These are phyloP conservation scores for Ectropis grisescens DNA, from an alignment of 1,140 invertebrate species.

Conservation along the genomic window DNA sequence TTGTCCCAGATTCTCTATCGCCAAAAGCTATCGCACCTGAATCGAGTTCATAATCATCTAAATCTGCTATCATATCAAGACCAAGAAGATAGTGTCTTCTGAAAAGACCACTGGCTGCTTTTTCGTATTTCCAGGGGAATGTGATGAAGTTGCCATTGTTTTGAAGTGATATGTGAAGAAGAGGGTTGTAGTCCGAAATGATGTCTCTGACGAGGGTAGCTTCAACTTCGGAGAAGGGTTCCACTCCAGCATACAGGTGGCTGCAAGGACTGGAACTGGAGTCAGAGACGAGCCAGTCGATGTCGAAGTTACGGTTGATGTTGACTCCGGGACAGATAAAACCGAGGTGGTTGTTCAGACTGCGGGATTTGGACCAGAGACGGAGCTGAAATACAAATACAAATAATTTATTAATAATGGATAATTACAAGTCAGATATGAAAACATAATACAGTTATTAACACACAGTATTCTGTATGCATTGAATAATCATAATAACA, in stretches of 20 bases:
- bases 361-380: slow-evolving; percentile 37
- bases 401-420: no score
- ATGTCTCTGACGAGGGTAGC: slow-evolving; percentile 21
- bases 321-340: slow-evolving; percentile 46
- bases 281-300: slow-evolving; percentile 35
- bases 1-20: slow-evolving; percentile 40
- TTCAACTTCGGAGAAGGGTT: slow-evolving; percentile 40
- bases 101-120: slow-evolving; percentile 47
- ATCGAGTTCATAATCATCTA: slow-evolving; percentile 27
- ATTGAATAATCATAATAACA: no score
- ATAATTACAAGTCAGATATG: no score
- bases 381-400: slow-evolving; percentile 42
- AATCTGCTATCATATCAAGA: slow-evolving; percentile 25
- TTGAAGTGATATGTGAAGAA: slow-evolving; percentile 40
- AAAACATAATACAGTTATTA: no score
- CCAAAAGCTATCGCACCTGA: slow-evolving; percentile 24
- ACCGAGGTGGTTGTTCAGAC: slow-evolving; percentile 26
- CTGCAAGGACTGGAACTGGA: slow-evolving; percentile 48
- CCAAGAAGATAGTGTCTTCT: slow-evolving; percentile 33
- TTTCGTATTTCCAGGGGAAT: slow-evolving; percentile 48
- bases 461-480: no score
- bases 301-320: slow-evolving; percentile 44
- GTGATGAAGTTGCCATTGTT: slow-evolving; percentile 40
- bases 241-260: slow-evolving; percentile 30
- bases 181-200: slow-evolving; percentile 18